These are phyloP conservation scores for Alfaro cultratus DNA, from an alignment of 2,797 vertebrate genomes.

Conservation along the genomic window DNA sequence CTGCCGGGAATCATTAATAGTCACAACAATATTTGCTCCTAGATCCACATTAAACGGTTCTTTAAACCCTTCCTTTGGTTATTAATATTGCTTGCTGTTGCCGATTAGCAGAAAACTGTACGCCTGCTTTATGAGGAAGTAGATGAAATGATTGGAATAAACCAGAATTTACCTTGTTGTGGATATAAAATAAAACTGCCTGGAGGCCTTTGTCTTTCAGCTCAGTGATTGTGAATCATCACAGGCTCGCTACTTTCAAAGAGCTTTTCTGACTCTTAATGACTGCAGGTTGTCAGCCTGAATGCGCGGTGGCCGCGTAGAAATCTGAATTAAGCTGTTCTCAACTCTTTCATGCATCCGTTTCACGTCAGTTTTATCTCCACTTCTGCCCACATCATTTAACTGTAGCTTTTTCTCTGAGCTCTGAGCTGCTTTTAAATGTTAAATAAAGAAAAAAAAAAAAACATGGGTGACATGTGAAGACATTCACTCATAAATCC, in stretches of 20 bases:
- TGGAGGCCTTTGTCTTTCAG: constrained; percentile 62
- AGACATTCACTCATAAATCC: constrained; percentile 5
- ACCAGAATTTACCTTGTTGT: constrained; percentile 53
- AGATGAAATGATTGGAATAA: constrained; percentile 14
- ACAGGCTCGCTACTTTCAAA: constrained; percentile 48
- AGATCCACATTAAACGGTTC: neutral
- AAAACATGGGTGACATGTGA: constrained; percentile 31
- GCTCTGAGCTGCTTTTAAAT: constrained; percentile 31
- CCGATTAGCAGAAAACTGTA: neutral
- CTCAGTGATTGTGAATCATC: constrained; percentile 66
- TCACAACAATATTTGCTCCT: neutral
- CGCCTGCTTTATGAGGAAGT: neutral
- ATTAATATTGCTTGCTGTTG: neutral
- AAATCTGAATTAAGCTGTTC: constrained; percentile 57
- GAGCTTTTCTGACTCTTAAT: constrained; percentile 32
- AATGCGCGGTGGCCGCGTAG: constrained; percentile 34
- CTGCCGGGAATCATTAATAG: constrained; percentile 4
- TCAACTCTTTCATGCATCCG: constrained; percentile 41
- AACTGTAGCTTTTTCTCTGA: constrained; percentile 33
- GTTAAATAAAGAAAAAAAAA: neutral
- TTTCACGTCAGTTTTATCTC: constrained; percentile 55
- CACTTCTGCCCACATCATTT: constrained; percentile 37
- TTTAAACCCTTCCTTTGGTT: neutral
- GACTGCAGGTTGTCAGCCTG: constrained; percentile 60
- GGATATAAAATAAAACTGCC: constrained; percentile 58